phyloP scores from a whole-genome alignment of 2,888 invertebrate species.

The Hypena proboscidalis region DNA sequence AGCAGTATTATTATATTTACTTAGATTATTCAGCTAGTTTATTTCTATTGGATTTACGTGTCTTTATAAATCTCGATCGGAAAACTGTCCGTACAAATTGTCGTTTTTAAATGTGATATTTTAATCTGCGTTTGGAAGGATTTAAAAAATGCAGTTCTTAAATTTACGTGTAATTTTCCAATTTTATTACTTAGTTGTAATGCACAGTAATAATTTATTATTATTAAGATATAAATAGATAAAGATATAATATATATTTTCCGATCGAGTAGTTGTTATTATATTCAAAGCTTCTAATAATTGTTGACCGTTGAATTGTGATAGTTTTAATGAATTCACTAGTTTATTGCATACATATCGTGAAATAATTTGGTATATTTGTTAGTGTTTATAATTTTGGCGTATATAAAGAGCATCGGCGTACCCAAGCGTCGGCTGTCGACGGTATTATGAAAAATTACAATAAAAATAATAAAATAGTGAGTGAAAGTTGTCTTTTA shows the following conservation, averaged over 20 bases:
- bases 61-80: conserved; percentile 41
- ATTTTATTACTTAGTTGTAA: conserved; percentile 15
- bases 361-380: conserved; percentile 46
- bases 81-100: conserved; percentile 13
- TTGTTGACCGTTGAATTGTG: conserved; percentile 71
- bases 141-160: conserved; percentile 15
- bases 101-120: conserved; percentile 17
- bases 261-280: conserved; percentile 60
- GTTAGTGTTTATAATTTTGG: conserved; percentile 56
- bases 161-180: conserved; percentile 7
- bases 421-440: conserved; percentile 59
- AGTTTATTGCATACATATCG: conserved; percentile 52
- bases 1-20: conserved; percentile 62
- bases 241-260: conserved; percentile 14
- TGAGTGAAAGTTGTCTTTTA: conserved; percentile 59
- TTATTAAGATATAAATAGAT: conserved; percentile 20
- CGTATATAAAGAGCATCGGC: conserved; percentile 59
- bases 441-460: conserved; percentile 83
- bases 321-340: conserved; percentile 54
- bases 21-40: conserved; percentile 30
- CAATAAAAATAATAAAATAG: conserved; percentile 85
- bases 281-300: conserved; percentile 76
- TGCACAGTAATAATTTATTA: conserved; percentile 21
- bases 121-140: conserved; percentile 22
- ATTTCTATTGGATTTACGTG: conserved; percentile 23